A percentile compares a stretch with the other conserved stretches of the same genome.
These are phyloP conservation scores for Xestia ashworthii DNA, from an alignment of 2,888 invertebrate species.

Conservation along the genomic window DNA sequence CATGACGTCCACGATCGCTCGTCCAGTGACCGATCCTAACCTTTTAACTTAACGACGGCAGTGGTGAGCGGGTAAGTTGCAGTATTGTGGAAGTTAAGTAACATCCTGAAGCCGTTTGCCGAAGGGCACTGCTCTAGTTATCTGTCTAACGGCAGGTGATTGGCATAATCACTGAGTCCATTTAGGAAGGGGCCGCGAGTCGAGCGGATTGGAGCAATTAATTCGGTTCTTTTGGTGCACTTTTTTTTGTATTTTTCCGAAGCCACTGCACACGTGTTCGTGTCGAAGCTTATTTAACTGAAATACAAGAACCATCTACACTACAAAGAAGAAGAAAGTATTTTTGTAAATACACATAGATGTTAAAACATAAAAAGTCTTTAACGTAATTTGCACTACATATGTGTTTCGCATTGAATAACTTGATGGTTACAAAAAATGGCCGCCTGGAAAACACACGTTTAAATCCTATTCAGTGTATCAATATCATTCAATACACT, in stretches of 20 bases:
- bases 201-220: constrained; percentile 18
- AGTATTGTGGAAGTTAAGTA: constrained; percentile 63
- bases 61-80: constrained; percentile 54
- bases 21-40: constrained; percentile 29
- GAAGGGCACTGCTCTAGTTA: constrained; percentile 58
- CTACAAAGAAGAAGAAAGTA: no score
- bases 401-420: no score
- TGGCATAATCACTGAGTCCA: constrained; percentile 63
- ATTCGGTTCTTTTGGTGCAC: not conserved
- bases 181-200: constrained; percentile 41
- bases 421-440: no score
- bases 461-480: not conserved
- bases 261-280: not conserved
- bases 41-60: constrained; percentile 64
- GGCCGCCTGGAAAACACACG: no score
- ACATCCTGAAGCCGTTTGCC: constrained; percentile 58
- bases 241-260: not conserved
- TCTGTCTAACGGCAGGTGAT: constrained; percentile 67
- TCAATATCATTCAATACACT: no score
- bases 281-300: not conserved
- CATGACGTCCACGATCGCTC: constrained; percentile 4
- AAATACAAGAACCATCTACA: not conserved
- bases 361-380: no score
- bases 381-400: no score
- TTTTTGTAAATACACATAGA: no score